Base-by-base conservation (phyloP, 2,113 vertebrate species). In the Himantopus leucocephalus region DNA sequence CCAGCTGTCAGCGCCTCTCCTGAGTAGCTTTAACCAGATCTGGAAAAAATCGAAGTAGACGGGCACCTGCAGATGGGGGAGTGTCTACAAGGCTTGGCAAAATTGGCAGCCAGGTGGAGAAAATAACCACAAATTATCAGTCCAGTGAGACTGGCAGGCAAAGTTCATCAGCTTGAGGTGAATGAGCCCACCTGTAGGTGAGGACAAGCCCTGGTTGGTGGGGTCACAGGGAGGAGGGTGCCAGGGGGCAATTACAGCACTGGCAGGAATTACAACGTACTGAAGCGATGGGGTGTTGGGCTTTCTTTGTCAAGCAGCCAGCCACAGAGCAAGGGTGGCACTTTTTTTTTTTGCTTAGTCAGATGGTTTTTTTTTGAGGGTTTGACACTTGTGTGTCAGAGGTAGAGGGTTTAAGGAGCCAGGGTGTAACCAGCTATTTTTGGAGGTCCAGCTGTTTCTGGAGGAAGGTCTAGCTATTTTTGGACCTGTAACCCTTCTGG, bases 121-220 rank as follows among this genome's bases (percentile, higher is more conserved):
- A 75, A 71, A 83, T 62, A 52, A 43, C 16, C 6, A 27, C 45
- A 79, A 60, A 62, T 63, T 59, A n/a, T 39, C 11, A 22, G 0
- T 43, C 58, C 34, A 14, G 4, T 34, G 52, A 67, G 58, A 37
- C 11, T 7, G 6, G 11, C 23, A 48, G 52, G 32, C 10, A 39
- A 67, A 84, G 8, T 63, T 72, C 13, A 58, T 26, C 67, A 45
- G 7, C 16, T 45, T 6, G 14, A 37, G 32, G 52, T 63, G 6
- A 55, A 72, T 72, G 59, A 68, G 22, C 9, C 3, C 43, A 43
- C 1, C 5, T 21, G 8, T 12, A 30, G 17, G 48, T 80, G n/a
- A 76, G 12, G 43, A 68, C 12, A 18, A 72, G 20, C 23, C 1
- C 0, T 1, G 2, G 13, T 26, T 52, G 9, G 12, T 8, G 8